Evolutionary conservation across 2,797 vertebrate species (phyloP).

Genomic region (Sparidentex hasta): DNA sequence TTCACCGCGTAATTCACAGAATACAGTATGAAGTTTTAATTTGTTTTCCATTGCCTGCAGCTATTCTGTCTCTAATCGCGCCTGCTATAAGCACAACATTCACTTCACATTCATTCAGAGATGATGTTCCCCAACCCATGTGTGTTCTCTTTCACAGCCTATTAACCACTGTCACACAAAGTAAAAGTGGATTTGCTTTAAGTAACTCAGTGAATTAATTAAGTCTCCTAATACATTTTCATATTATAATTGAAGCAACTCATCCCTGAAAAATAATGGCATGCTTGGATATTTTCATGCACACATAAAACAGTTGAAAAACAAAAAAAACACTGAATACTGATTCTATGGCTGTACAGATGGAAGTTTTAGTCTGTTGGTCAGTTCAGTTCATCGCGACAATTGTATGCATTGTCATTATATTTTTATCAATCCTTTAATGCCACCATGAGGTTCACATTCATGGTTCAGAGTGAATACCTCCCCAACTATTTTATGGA

Average conservation of each 20-base stretch:
- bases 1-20: not conserved
- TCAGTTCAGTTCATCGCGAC: not conserved
- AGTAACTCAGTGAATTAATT: constrained; percentile 7
- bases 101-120: constrained; percentile 26
- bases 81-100: not conserved
- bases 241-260: constrained; percentile 8
- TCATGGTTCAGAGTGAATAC: not conserved
- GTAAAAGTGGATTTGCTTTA: not conserved
- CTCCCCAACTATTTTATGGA: not conserved
- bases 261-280: not conserved
- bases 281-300: not conserved
- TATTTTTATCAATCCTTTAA: not conserved
- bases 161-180: constrained; percentile 19
- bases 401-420: not conserved
- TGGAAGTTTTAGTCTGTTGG: not conserved
- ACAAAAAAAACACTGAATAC: no score
- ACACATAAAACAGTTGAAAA: no score
- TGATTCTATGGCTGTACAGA: not conserved
- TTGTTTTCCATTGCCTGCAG: constrained; percentile 20
- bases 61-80: constrained; percentile 36
- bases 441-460: not conserved
- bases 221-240: not conserved
- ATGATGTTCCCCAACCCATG: constrained; percentile 12
- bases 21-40: constrained; percentile 8
- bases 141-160: constrained; percentile 7